Evolutionary conservation across 2,888 invertebrate genomes (phyloP).

Genomic region (Linyphia triangularis): DNA sequence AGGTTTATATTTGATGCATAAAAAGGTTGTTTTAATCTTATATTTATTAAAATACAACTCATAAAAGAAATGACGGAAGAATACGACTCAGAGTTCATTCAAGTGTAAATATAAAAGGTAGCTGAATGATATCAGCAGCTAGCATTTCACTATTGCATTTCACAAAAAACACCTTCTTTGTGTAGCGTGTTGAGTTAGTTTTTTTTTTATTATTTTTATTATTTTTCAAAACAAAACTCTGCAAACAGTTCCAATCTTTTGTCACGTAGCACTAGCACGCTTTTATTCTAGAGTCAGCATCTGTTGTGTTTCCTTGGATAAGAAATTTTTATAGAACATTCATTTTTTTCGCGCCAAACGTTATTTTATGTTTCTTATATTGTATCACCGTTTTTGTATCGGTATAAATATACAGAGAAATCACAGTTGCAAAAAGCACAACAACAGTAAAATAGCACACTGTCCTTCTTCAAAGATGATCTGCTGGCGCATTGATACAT

Average conservation of each 20-base stretch:
- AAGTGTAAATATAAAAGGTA: too few species aligned
- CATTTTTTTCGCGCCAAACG: neutral
- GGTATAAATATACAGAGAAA: conserved; percentile 19
- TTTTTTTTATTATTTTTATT: neutral
- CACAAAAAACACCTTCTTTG: neutral
- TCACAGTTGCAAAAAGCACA: neutral
- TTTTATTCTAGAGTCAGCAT: conserved; percentile 42
- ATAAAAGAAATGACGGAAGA: too few species aligned
- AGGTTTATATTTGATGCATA: too few species aligned
- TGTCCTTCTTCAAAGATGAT: conserved; percentile 19
- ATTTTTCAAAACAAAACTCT: neutral
- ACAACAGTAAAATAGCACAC: neutral
- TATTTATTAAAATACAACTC: too few species aligned
- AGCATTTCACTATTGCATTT: neutral
- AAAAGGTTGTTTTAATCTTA: too few species aligned
- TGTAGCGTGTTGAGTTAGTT: neutral
- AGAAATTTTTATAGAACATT: conserved; percentile 18
- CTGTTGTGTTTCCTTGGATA: conserved; percentile 17
- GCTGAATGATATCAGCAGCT: neutral
- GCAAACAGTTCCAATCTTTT: conserved; percentile 17
- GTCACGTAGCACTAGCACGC: neutral
- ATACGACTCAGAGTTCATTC: too few species aligned
- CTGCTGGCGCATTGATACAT: conserved; percentile 57
- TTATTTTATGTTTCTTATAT: conserved; percentile 24
- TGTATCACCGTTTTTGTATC: conserved; percentile 20